phyloP scores from a whole-genome alignment of 2,113 vertebrate species.

The Oncorhynchus kisutch region DNA sequence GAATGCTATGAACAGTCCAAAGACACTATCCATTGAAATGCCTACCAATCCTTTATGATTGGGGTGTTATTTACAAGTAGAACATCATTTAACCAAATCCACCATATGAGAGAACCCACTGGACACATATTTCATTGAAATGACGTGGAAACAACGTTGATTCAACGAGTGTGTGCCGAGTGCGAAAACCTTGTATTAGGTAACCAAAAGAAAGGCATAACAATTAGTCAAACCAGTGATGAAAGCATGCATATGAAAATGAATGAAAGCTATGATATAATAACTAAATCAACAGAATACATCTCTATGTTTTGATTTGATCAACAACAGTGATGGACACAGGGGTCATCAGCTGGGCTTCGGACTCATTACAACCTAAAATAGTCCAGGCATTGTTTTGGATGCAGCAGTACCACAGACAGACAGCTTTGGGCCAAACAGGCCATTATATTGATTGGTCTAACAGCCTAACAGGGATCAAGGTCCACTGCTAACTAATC shows the following conservation, averaged over 20 bases:
- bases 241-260: neutral
- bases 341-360: neutral
- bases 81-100: neutral
- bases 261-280: neutral
- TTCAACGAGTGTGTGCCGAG: too few species aligned
- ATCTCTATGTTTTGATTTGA: neutral
- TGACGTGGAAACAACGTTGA: too few species aligned
- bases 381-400: too few species aligned
- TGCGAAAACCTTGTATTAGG: too few species aligned
- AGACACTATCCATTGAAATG: conserved; percentile 27
- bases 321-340: neutral
- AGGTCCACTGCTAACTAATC: conserved; percentile 54
- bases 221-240: neutral
- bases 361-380: neutral
- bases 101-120: conserved; percentile 11
- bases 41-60: conserved; percentile 16
- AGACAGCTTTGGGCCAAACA: conserved; percentile 9
- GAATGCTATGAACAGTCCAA: neutral
- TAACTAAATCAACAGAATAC: neutral
- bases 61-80: neutral
- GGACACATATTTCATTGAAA: conserved; percentile 20
- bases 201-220: neutral
- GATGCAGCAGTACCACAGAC: neutral
- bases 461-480: conserved; percentile 27
- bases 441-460: conserved; percentile 43